Percentiles rank a stretch among this genome's conserved stretches.
phyloP scores from a whole-genome alignment of 2,888 invertebrate species.

The Tanytarsus gracilentus region DNA sequence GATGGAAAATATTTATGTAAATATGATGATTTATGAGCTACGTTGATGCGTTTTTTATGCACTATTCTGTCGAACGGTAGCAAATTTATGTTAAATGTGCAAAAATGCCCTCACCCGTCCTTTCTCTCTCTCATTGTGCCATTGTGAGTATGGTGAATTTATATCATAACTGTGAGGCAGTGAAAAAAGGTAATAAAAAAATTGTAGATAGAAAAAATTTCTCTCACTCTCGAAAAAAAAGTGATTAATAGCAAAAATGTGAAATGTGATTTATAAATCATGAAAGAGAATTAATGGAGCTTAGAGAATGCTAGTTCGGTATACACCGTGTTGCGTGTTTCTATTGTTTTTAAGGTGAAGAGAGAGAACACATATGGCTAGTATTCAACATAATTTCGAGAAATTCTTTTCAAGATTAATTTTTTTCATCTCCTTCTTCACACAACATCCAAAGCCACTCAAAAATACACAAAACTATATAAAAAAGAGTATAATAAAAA shows the following conservation, averaged over 20 bases:
- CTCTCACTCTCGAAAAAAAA: neutral
- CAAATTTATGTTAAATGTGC: constrained; percentile 19
- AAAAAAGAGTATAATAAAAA: too few relatives aligned
- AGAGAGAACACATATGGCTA: too few relatives aligned
- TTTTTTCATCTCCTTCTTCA: too few relatives aligned
- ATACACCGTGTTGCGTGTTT: too few relatives aligned
- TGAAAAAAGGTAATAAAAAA: too few relatives aligned
- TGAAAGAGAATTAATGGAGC: constrained; percentile 23
- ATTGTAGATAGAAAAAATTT: neutral
- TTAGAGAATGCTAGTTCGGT: too few relatives aligned
- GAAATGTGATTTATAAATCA: constrained; percentile 10
- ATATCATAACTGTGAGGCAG: too few relatives aligned
- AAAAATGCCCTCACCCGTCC: too few relatives aligned
- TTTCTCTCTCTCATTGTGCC: neutral
- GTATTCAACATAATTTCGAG: neutral
- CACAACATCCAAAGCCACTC: too few relatives aligned
- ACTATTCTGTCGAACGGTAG: constrained; percentile 22
- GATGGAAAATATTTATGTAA: constrained; percentile 24
- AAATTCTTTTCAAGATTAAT: constrained; percentile 1
- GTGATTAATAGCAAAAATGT: neutral
- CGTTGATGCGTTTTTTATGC: constrained; percentile 27
- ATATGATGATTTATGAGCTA: constrained; percentile 28
- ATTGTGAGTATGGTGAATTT: neutral
- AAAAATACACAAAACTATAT: too few relatives aligned
- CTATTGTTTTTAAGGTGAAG: constrained; percentile 7